Percentiles rank a stretch among this genome's conserved stretches.
Conservation (phyloP, 2,888 invertebrate genomes). For the Hololepta plana region DNA sequence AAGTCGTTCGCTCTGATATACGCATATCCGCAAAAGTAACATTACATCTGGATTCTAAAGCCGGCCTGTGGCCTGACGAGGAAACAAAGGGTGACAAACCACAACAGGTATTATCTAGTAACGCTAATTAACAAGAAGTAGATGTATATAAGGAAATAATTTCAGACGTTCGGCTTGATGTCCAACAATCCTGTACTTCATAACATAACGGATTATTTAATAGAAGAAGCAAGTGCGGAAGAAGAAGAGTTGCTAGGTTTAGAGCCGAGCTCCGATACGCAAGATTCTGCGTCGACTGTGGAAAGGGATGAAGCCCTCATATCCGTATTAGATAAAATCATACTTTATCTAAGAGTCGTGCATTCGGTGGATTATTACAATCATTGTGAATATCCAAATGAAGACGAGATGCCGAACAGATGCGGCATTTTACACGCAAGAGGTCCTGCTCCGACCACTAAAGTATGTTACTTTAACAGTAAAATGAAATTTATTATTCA, state of each 20-base stretch:
- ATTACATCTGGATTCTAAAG: constrained; percentile 73
- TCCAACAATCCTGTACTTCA: constrained; percentile 86
- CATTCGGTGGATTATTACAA: constrained; percentile 99
- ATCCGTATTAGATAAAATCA: constrained; percentile 58
- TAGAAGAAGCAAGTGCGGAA: constrained; percentile 96
- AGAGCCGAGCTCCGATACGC: constrained; percentile 29
- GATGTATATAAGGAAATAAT: constrained; percentile 2
- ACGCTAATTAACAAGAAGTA: constrained; percentile 1
- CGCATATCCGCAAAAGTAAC: constrained; percentile 82
- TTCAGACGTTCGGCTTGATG: constrained; percentile 45
- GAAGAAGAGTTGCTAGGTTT: constrained; percentile 85
- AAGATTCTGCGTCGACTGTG: constrained; percentile 29
- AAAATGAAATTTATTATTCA: too few relatives aligned
- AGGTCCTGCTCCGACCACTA: constrained; percentile 69
- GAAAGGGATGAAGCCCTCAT: constrained; percentile 56
- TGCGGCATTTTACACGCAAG: constrained; percentile 97
- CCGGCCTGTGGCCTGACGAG: constrained; percentile 53
- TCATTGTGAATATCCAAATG: constrained; percentile 96
- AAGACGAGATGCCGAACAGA: constrained; percentile 99
- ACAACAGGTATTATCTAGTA: constrained; percentile 18
- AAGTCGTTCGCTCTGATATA: constrained; percentile 80
- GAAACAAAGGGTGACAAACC: constrained; percentile 25
- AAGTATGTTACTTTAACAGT: too few relatives aligned
- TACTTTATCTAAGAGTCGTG: constrained; percentile 87
- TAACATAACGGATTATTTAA: constrained; percentile 93